A percentile compares a stretch with the other conserved stretches of the same genome.
Evolutionary conservation across 2,888 invertebrate genomes (phyloP).

Genomic region (Pherbina coryleti): DNA sequence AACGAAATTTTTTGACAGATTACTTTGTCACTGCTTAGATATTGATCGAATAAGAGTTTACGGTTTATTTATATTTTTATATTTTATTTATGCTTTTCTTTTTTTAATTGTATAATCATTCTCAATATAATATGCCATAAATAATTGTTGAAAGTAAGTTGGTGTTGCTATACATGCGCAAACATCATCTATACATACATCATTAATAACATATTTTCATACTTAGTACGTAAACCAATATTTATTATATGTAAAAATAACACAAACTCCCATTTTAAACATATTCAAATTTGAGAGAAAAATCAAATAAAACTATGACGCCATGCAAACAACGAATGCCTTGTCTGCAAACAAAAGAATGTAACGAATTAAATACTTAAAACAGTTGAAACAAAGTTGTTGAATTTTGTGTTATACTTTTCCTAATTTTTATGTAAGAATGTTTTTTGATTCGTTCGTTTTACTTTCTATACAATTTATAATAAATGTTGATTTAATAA

Average conservation of each 20-base stretch:
- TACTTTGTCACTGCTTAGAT: too few species aligned
- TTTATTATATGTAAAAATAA: slow-evolving; percentile 8
- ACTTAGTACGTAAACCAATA: slow-evolving; percentile 8
- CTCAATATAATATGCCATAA: slow-evolving; percentile 21
- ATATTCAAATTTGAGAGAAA: slow-evolving; percentile 2
- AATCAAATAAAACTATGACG: not conserved
- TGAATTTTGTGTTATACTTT: slow-evolving; percentile 2
- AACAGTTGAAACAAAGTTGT: not conserved
- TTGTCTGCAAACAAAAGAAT: slow-evolving; percentile 20
- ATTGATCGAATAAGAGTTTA: not conserved
- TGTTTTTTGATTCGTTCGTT: not conserved
- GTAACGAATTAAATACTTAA: not conserved
- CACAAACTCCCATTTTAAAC: not conserved
- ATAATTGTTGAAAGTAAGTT: slow-evolving; percentile 27
- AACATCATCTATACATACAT: slow-evolving; percentile 7
- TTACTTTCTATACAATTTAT: slow-evolving; percentile 19
- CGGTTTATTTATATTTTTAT: slow-evolving; percentile 8
- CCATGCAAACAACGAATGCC: not conserved
- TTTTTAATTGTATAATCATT: slow-evolving; percentile 23
- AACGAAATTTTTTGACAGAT: too few species aligned
- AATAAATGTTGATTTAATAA: slow-evolving; percentile 14
- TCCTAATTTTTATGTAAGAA: slow-evolving; percentile 1
- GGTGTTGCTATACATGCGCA: not conserved
- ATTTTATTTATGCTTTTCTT: slow-evolving; percentile 25
- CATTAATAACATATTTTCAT: slow-evolving; percentile 20